A percentile compares a stretch with the other conserved stretches of the same genome.
Evolutionary conservation across 1,140 invertebrate genomes (phyloP).

Genomic region (Brachionus rotundiformis): DNA sequence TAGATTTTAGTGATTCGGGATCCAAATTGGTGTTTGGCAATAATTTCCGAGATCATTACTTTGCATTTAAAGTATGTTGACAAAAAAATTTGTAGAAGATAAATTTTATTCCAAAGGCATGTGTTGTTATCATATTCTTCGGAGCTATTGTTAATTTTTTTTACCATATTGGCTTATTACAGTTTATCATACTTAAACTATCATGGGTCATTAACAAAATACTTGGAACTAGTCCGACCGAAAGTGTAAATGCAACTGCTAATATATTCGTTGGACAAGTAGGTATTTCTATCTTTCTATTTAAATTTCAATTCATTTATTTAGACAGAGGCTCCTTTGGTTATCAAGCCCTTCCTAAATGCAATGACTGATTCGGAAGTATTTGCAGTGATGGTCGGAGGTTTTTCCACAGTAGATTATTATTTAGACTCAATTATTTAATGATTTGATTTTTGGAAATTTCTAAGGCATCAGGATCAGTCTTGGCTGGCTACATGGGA

Average conservation of each 20-base stretch:
- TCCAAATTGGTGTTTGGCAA: constrained; percentile 65
- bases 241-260: constrained; percentile 60
- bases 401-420: constrained; percentile 77
- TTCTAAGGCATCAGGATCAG: constrained; percentile 33
- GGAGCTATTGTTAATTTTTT: constrained; percentile 82
- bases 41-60: constrained; percentile 39
- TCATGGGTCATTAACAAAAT: constrained; percentile 65
- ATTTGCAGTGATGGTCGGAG: constrained; percentile 86
- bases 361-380: constrained; percentile 67
- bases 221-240: constrained; percentile 37
- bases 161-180: constrained; percentile 83
- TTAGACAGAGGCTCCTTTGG: constrained; percentile 43
- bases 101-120: constrained; percentile 65
- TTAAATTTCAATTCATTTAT: too few relatives aligned
- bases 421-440: not conserved
- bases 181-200: constrained; percentile 79
- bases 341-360: constrained; percentile 25
- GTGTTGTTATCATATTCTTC: constrained; percentile 87
- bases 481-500: constrained; percentile 38
- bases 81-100: not conserved
- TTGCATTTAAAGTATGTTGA: constrained; percentile 21
- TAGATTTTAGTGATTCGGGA: constrained; percentile 71
- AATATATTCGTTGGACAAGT: constrained; percentile 62
- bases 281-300: too few relatives aligned
- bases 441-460: not conserved